These are phyloP conservation scores for Nasonovia ribisnigri DNA, from an alignment of 2,888 invertebrate genomes.

Conservation along the genomic window DNA sequence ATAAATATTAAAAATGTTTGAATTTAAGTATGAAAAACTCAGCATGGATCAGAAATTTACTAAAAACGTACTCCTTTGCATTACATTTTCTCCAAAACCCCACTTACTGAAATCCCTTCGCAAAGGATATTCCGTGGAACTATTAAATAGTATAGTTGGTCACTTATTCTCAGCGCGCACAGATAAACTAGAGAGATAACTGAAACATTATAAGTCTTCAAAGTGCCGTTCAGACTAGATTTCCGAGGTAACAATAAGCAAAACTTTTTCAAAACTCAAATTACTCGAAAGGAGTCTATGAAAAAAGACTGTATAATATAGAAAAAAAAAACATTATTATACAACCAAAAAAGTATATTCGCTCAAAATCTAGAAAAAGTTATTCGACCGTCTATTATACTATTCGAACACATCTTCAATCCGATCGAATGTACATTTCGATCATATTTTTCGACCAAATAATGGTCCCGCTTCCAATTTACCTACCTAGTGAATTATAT, in stretches of 20 bases:
- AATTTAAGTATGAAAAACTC: not conserved
- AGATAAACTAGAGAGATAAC: not conserved
- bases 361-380: not conserved
- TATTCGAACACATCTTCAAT: not conserved
- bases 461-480: not conserved
- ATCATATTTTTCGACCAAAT: not conserved
- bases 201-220: not conserved
- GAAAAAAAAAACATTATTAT: not conserved
- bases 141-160: not conserved
- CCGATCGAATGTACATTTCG: not conserved
- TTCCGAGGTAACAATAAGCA: not conserved
- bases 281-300: not conserved
- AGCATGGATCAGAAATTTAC: not conserved
- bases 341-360: not conserved
- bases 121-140: too few relatives aligned
- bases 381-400: not conserved
- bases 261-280: not conserved
- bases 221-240: not conserved
- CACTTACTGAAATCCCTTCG: not conserved
- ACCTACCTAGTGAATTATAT: not conserved
- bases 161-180: not conserved
- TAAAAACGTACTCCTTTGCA: not conserved
- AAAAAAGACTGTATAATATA: not conserved
- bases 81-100: not conserved
- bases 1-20: too few relatives aligned